Conservation (phyloP, 1,140 invertebrate genomes). For the Eumeta japonica region DNA sequence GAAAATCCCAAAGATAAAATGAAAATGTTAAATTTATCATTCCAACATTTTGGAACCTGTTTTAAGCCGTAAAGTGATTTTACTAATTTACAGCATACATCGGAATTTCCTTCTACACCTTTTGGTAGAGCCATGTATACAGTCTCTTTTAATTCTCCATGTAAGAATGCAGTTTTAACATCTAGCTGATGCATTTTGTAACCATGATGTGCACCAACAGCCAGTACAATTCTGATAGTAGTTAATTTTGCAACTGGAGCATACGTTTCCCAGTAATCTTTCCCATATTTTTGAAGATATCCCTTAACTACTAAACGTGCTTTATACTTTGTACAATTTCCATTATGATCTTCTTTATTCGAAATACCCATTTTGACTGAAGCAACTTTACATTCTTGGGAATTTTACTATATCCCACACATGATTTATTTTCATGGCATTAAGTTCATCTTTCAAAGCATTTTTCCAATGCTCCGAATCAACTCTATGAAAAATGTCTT, state of each 20-base stretch:
- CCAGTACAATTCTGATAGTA: slow-evolving; percentile 11
- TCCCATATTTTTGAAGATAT: slow-evolving; percentile 10
- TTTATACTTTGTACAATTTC: slow-evolving; percentile 9
- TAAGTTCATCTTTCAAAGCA: no score
- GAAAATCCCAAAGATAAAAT: slow-evolving; percentile 14
- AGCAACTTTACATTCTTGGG: no score
- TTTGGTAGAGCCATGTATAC: slow-evolving; percentile 33
- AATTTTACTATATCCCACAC: no score
- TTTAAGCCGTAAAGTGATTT: slow-evolving; percentile 8
- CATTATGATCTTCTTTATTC: slow-evolving; percentile 2
- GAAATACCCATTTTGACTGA: slow-evolving; percentile 9
- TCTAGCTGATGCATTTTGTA: slow-evolving; percentile 35
- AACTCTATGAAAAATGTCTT: no score
- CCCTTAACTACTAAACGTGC: slow-evolving; percentile 10
- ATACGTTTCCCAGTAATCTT: slow-evolving; percentile 11
- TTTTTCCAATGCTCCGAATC: no score
- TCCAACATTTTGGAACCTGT: slow-evolving; percentile 12
- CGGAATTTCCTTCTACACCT: slow-evolving; percentile 13
- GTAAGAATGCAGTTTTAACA: slow-evolving; percentile 38
- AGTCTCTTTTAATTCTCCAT: slow-evolving; percentile 30
- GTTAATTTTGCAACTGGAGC: slow-evolving; percentile 13
- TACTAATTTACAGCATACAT: slow-evolving; percentile 14
- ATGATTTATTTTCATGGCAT: no score
- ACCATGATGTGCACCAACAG: slow-evolving; percentile 7
- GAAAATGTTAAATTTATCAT: slow-evolving; percentile 17